Evolutionary conservation across 2,888 invertebrate genomes (phyloP).

Genomic region (Apamea epomidion): DNA sequence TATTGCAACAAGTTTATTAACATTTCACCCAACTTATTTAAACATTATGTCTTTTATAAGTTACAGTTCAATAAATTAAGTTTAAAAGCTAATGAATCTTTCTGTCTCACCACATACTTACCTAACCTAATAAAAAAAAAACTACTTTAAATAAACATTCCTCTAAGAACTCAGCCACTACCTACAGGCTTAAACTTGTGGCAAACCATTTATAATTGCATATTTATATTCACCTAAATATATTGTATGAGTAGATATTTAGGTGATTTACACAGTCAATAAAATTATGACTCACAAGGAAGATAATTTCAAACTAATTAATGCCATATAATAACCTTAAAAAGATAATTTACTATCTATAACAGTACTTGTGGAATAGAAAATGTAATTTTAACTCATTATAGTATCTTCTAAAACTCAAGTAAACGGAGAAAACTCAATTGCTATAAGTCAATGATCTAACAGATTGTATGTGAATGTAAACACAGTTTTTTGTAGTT

Average conservation of each 20-base stretch:
- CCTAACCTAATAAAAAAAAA: neutral
- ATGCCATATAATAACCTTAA: slow-evolving; percentile 33
- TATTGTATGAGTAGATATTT: slow-evolving; percentile 29
- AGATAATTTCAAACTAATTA: slow-evolving; percentile 24
- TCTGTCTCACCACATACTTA: neutral
- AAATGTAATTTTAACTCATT: slow-evolving; percentile 12
- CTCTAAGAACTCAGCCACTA: neutral
- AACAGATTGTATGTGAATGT: slow-evolving; percentile 53
- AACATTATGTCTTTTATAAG: slow-evolving; percentile 10
- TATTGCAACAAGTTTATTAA: slow-evolving; percentile 7
- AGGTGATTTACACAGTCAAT: slow-evolving; percentile 28
- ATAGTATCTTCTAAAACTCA: slow-evolving; percentile 12
- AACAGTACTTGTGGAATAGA: slow-evolving; percentile 6
- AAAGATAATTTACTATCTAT: slow-evolving; percentile 26
- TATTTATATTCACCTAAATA: slow-evolving; percentile 19
- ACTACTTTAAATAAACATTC: neutral
- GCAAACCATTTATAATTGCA: neutral
- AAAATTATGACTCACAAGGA: slow-evolving; percentile 35
- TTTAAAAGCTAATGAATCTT: slow-evolving; percentile 10
- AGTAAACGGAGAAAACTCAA: slow-evolving; percentile 30
- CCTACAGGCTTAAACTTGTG: slow-evolving; percentile 8
- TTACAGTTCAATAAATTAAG: slow-evolving; percentile 30
- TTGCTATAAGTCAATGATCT: slow-evolving; percentile 59
- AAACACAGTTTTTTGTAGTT: slow-evolving; percentile 57
- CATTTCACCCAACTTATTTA: neutral